Base-by-base conservation (phyloP, 2,113 vertebrate genomes). In the Orthonyx spaldingii region DNA sequence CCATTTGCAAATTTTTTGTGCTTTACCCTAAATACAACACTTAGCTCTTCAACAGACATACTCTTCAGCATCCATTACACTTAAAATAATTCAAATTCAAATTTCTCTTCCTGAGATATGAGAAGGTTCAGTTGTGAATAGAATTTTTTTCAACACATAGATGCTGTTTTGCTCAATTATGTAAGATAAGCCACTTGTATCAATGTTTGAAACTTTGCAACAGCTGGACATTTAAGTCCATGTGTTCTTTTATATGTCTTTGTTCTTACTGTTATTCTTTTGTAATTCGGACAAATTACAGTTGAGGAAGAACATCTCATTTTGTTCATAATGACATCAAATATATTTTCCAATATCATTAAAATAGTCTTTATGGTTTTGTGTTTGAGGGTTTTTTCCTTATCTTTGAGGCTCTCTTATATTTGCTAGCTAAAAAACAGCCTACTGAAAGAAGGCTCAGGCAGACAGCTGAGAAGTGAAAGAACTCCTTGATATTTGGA, bases 381-480 rank as follows among this genome's bases (percentile, higher is more conserved):
- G 6, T 50, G 16, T 33, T 56, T 26, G 11, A 1, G 0, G 0
- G 1, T 32, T 46, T 78, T 52, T 19, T 18, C 5, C 6, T 87
- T 69, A 23, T 44, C 4, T 93, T 82, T 80, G 16, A 77, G 47
- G 2, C 2, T 46, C 15, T 69, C 22, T 77, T 61, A 23, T 56
- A 77, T 61, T 64, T 55, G 3, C 11, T 44, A 82, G 12, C 35
- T 63, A 39, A 66, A 82, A 81, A 70, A 6, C 5, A 82, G 20
- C 5, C 18, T 44, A 56, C 17, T 64, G 28, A 59, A 86, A 77
- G 35, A 81, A 69, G 22, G 13, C 35, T 90, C 61, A 78, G 33
- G 15, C 17, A 92, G 55, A 59, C 13, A 74, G 9, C 14, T 80
- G 57, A 80, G 49, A 79, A 69, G 21, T 37, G 11, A 74, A 76